phyloP scores from a whole-genome alignment of 92 coral and sea anemone species.

The Parazoanthus atlanticus region DNA sequence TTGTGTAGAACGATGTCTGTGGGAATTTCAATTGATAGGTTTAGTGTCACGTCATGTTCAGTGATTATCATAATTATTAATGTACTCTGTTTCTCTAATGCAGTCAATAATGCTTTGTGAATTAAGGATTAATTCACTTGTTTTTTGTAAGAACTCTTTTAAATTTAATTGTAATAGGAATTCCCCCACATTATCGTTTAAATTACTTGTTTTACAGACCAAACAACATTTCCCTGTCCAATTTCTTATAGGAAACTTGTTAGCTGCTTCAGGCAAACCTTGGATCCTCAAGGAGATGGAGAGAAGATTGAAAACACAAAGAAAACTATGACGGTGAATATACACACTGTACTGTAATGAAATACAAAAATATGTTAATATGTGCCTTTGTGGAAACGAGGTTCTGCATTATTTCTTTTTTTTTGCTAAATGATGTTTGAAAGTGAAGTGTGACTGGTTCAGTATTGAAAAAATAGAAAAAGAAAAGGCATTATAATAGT shows the following conservation, averaged over 20 bases:
- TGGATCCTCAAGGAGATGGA: slow-evolving; percentile 65
- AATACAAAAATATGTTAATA: too few species aligned
- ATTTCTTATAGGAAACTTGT: slow-evolving; percentile 67
- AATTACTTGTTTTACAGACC: not conserved
- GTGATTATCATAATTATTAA: too few species aligned
- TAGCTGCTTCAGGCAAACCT: slow-evolving; percentile 69
- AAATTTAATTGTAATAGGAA: not conserved
- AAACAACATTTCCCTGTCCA: not conserved
- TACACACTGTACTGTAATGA: not conserved
- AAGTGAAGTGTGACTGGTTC: not conserved
- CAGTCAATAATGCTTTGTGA: too few species aligned
- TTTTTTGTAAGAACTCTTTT: too few species aligned
- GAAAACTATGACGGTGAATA: slow-evolving; percentile 73
- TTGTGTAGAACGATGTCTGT: too few species aligned
- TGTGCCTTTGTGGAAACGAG: too few species aligned
- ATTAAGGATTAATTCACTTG: too few species aligned
- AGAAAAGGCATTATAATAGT: too few species aligned
- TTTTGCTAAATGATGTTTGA: not conserved
- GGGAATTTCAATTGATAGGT: too few species aligned
- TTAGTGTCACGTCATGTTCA: too few species aligned
- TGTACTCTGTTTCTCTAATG: too few species aligned
- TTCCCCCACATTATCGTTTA: not conserved
- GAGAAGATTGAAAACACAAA: slow-evolving; percentile 68
- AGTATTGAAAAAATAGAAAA: not conserved
- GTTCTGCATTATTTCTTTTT: too few species aligned